Percentiles rank a stretch among this genome's conserved stretches.
These are phyloP conservation scores for Helicolenus hilgendorfi DNA, from an alignment of 2,797 vertebrate species.

Conservation along the genomic window DNA sequence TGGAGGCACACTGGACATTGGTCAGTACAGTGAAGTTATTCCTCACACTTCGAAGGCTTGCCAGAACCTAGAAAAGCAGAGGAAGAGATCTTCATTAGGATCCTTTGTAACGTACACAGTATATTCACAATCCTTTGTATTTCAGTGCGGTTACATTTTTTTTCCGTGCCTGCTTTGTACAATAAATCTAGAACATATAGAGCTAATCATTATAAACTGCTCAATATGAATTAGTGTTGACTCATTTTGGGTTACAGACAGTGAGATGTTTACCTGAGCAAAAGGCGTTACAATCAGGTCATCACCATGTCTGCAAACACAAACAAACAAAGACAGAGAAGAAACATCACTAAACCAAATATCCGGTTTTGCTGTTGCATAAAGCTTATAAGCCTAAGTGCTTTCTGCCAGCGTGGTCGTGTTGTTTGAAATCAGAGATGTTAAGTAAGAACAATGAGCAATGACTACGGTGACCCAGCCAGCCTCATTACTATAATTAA, in stretches of 20 bases:
- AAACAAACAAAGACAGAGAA: constrained; percentile 1
- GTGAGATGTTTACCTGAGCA: constrained; percentile 93
- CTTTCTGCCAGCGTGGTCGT: not conserved
- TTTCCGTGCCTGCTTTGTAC: not conserved
- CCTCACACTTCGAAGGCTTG: constrained; percentile 97
- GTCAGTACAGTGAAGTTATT: constrained; percentile 98
- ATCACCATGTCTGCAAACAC: constrained; percentile 94
- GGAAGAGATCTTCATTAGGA: not conserved
- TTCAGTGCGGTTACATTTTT: not conserved
- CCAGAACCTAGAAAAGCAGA: constrained; percentile 92
- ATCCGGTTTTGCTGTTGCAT: not conserved
- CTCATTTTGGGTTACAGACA: not conserved
- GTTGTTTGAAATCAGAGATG: not conserved
- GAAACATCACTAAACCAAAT: not conserved
- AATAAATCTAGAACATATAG: not conserved
- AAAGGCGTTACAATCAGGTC: constrained; percentile 99
- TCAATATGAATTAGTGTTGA: not conserved
- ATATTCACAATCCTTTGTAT: not conserved
- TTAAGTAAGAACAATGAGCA: not conserved
- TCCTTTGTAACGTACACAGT: rapidly evolving
- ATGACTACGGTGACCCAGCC: not conserved
- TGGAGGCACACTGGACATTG: constrained; percentile 96
- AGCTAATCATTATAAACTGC: not conserved
- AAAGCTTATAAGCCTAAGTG: not conserved
- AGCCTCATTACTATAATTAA: constrained; percentile 30